Conservation (phyloP, 1,140 invertebrate species). For the Drosophila tsacasi region DNA sequence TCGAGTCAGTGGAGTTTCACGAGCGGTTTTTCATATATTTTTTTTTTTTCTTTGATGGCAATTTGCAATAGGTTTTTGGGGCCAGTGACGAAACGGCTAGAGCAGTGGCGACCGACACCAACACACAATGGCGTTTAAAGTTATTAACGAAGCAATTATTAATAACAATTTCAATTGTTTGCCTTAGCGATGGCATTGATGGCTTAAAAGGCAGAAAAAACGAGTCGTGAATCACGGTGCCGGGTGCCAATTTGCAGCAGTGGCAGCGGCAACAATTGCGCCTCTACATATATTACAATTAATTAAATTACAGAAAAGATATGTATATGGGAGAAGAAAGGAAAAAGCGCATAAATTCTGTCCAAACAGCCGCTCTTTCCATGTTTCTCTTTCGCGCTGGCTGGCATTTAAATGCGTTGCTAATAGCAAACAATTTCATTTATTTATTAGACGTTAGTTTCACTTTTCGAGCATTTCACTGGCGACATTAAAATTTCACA, state of each 20-base stretch:
- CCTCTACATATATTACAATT: slow-evolving; percentile 70
- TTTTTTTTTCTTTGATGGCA: slow-evolving; percentile 21
- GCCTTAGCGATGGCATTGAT: slow-evolving; percentile 58
- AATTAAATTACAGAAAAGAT: slow-evolving; percentile 63
- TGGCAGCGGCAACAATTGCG: slow-evolving; percentile 4
- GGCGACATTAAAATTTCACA: slow-evolving; percentile 80
- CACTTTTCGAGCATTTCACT: slow-evolving; percentile 80
- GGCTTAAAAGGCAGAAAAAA: slow-evolving; percentile 27
- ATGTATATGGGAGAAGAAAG: slow-evolving; percentile 16
- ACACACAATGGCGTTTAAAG: slow-evolving; percentile 53
- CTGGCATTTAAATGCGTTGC: slow-evolving; percentile 77
- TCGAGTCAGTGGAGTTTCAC: slow-evolving; percentile 13
- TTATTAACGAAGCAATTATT: slow-evolving; percentile 78
- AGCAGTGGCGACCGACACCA: slow-evolving; percentile 13
- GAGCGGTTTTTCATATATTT: slow-evolving; percentile 6
- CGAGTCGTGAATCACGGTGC: slow-evolving; percentile 60
- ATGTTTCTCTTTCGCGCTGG: slow-evolving; percentile 20
- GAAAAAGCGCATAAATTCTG: slow-evolving; percentile 69
- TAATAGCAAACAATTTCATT: slow-evolving; percentile 83
- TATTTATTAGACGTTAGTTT: slow-evolving; percentile 81
- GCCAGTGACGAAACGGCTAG: slow-evolving; percentile 66
- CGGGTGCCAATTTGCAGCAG: slow-evolving; percentile 25
- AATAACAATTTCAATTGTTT: slow-evolving; percentile 76
- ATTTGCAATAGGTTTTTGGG: slow-evolving; percentile 59
- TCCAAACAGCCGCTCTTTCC: slow-evolving; percentile 52